Conservation (phyloP, 2,113 vertebrate species). For the Bos javanicus region DNA sequence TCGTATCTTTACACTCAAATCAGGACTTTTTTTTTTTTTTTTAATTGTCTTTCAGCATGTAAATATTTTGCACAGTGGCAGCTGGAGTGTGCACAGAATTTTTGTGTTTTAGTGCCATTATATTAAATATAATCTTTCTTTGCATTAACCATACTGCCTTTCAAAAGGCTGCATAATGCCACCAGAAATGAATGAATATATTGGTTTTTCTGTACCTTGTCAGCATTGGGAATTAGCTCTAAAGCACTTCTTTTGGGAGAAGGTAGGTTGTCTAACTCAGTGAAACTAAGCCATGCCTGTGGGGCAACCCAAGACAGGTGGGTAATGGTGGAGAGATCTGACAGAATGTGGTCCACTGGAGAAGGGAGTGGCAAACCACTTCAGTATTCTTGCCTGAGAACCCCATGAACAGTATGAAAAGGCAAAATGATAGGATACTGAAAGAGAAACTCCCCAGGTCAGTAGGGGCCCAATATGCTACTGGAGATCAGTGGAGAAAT, state of each 20-base stretch:
- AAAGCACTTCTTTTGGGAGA: not conserved
- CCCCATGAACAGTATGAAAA: too few relatives aligned
- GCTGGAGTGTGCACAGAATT: not conserved
- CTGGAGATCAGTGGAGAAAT: too few relatives aligned
- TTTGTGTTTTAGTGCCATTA: not conserved
- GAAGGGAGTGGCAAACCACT: too few relatives aligned
- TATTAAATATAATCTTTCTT: not conserved
- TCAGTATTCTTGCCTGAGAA: too few relatives aligned
- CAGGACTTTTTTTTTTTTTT: not conserved
- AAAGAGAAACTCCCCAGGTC: too few relatives aligned
- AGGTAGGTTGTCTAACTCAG: not conserved
- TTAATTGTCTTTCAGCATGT: not conserved
- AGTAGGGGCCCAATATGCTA: too few relatives aligned
- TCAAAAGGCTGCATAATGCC: not conserved
- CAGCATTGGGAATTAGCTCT: not conserved
- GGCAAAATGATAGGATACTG: too few relatives aligned
- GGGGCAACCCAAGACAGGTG: too few relatives aligned
- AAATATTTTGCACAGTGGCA: slow-evolving; percentile 15
- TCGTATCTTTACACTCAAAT: not conserved
- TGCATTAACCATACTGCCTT: not conserved
- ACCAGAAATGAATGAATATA: not conserved
- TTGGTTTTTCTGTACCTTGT: not conserved
- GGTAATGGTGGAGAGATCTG: too few relatives aligned
- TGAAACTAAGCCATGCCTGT: too few relatives aligned
- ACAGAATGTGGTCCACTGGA: too few relatives aligned